Base-by-base conservation (phyloP, 2,888 invertebrate genomes). In the Yponomeuta malinellus region DNA sequence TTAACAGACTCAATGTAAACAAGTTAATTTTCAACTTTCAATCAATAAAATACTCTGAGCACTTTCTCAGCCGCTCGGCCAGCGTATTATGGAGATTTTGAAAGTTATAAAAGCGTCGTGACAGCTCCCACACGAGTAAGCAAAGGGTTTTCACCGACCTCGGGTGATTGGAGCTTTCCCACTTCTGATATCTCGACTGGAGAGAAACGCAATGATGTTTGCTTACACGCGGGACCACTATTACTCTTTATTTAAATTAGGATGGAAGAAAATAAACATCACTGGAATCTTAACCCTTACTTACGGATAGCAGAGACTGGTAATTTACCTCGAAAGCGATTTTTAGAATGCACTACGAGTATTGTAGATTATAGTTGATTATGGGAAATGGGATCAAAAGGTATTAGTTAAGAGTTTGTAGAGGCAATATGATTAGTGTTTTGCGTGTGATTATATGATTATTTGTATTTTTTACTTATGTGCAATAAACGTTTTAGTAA, bases 91-190 rank as follows among this genome's bases (percentile, higher is more conserved):
- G 74, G 73, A 76, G 74, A 75, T 77, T 78, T 79, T 79, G 81
- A 81, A 81, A 79, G 79, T 76, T 75, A 73, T 81, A 81, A 82
- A 82, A 79, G 79, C 78, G 79, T 80, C 81, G 83, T 84, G 83
- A 83, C 81, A 79, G 78, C 77, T 78, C 75, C 74, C 75, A 74
- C 75, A 73, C 76, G 74, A 76, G 75, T 78, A 80, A 83, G 79
- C 80, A 79, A 83, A 86, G 83, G 83, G 83, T 86, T 89, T 87
- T 88, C 88, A 85, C 87, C 81, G 76, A 80, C 82, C 76, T 75
- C 69, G 37, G 64, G 79, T 74, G 78, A 80, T 82, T 82, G 80
- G 81, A 89, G 89, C 90, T 90, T 90, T 90, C 89, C 83, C 83
- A 79, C 81, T 77, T 73, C 71, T 72, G 72, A 67, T 67, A 52